Conservation (phyloP, 1,140 invertebrate genomes). For the Belonocnema kinseyi region DNA sequence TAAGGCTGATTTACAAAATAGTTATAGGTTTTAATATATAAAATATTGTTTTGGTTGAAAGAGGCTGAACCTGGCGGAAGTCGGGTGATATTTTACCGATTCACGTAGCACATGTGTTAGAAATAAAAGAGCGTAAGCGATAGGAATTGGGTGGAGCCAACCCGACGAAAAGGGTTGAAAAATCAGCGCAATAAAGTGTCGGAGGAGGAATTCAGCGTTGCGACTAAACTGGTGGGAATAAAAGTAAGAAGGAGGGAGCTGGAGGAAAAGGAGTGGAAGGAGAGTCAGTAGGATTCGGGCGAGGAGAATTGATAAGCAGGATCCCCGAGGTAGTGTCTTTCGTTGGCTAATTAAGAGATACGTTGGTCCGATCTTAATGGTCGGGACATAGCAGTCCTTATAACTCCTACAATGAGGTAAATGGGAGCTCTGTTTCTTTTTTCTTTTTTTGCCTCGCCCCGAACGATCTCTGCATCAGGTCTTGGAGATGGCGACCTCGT, state of each 20-base stretch:
- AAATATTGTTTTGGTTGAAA: too few relatives aligned
- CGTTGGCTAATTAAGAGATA: slow-evolving; percentile 59
- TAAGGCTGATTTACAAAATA: too few relatives aligned
- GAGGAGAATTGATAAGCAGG: slow-evolving; percentile 53
- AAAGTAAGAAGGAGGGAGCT: background rate
- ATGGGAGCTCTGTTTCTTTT: slow-evolving; percentile 15
- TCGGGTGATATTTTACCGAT: too few relatives aligned
- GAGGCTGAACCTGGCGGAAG: too few relatives aligned
- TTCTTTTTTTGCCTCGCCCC: background rate
- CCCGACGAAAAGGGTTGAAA: too few relatives aligned
- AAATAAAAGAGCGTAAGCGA: too few relatives aligned
- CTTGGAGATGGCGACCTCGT: slow-evolving; percentile 57
- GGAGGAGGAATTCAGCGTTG: too few relatives aligned
- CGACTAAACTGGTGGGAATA: too few relatives aligned
- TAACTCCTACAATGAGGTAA: slow-evolving; percentile 36
- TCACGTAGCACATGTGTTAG: too few relatives aligned
- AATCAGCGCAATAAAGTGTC: too few relatives aligned
- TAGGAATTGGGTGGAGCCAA: too few relatives aligned
- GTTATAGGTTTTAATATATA: too few relatives aligned
- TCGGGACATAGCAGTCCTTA: slow-evolving; percentile 33
- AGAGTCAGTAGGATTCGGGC: background rate
- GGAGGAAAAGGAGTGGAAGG: background rate
- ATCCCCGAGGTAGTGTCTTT: slow-evolving; percentile 43
- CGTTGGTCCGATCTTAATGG: slow-evolving; percentile 45
- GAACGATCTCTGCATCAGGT: slow-evolving; percentile 40